Evolutionary conservation across 2,113 vertebrate species (phyloP).

Genomic region (Myodes glareolus): DNA sequence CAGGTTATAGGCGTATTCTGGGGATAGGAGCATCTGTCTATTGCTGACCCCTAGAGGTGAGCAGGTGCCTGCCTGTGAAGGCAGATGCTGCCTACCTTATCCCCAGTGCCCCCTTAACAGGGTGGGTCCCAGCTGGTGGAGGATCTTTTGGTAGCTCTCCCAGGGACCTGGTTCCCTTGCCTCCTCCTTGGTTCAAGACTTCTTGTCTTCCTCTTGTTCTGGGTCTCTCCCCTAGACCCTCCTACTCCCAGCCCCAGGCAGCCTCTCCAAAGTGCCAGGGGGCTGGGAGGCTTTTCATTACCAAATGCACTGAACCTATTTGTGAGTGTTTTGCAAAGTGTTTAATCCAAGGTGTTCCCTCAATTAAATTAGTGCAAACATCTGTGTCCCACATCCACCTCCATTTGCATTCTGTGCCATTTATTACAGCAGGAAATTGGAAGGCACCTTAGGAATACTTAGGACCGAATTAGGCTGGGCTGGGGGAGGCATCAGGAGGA

Average conservation of each 20-base stretch:
- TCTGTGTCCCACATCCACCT: slow-evolving; percentile 83
- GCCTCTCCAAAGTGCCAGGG: slow-evolving; percentile 69
- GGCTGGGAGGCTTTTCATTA: slow-evolving; percentile 82
- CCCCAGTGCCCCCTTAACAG: background rate
- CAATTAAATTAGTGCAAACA: slow-evolving; percentile 84
- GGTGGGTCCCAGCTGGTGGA: slow-evolving; percentile 32
- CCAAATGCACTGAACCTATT: slow-evolving; percentile 81
- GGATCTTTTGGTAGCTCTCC: slow-evolving; percentile 37
- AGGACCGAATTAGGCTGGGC: slow-evolving; percentile 76
- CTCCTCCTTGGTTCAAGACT: slow-evolving; percentile 10
- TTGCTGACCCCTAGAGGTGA: slow-evolving; percentile 51
- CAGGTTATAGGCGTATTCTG: background rate
- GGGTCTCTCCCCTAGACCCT: background rate
- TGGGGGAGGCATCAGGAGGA: slow-evolving; percentile 20
- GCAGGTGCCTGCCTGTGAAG: background rate
- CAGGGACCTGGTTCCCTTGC: background rate
- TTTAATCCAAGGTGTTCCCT: slow-evolving; percentile 84
- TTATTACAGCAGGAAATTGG: slow-evolving; percentile 82
- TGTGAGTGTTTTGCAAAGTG: slow-evolving; percentile 82
- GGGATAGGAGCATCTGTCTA: background rate
- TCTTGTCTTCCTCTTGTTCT: background rate
- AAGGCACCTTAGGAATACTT: slow-evolving; percentile 81
- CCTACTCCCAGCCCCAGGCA: slow-evolving; percentile 68
- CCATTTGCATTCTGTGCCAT: slow-evolving; percentile 83
- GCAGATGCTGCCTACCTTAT: background rate